Evolutionary conservation across 2,113 vertebrate species (phyloP), one percentile per base, ranked within the genome.

Genomic region (Nettapus auritus): DNA sequence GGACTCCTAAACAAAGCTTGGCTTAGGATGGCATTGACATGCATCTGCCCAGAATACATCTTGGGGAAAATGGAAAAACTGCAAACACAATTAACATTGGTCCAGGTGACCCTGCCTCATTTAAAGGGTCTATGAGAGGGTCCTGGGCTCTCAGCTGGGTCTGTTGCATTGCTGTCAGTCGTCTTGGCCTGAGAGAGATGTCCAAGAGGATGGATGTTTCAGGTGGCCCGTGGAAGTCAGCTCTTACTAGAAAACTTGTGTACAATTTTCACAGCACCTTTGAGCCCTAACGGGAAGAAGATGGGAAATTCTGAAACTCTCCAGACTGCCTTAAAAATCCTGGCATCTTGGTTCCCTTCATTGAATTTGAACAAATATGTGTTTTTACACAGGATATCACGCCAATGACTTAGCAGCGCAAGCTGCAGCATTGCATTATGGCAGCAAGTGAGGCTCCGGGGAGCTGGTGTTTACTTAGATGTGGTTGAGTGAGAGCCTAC

Each of bases 381-480:
- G 44, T 7, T 48, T 75, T 75, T 55, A 31, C 36, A 8, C 28
- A 55, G 50, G 55, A 33, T 62, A 11, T 48, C 20, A 71, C 52
- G 71, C 33, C 38, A 40, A 13, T 70, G 82, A 94, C 64, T 73
- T 81, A 62, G 57, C 57, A 76, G 40, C 28, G 21, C 0, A 1
- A 81, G 50, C 48, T 89, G 40, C 15, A 71, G 52, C 18, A 1
- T 52, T 0, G 0, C 62, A 3, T 36, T 55, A 40, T 78, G 77
- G 57, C 57, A 82, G 59, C 64, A 48, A 10, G 26, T 2, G 4
- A 31, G 50, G 56, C 80, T 94, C 46, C 56, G 89, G 13, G 62
- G n/a, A 69, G 55, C 50, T 74, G 60, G 6, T 70, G 52, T 63
- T 81, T 77, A 7, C 68, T 71, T 34, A 42, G 56, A 71, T 82